Evolutionary conservation across 2,797 vertebrate species (phyloP).

Genomic region (Trichosurus vulpecula): DNA sequence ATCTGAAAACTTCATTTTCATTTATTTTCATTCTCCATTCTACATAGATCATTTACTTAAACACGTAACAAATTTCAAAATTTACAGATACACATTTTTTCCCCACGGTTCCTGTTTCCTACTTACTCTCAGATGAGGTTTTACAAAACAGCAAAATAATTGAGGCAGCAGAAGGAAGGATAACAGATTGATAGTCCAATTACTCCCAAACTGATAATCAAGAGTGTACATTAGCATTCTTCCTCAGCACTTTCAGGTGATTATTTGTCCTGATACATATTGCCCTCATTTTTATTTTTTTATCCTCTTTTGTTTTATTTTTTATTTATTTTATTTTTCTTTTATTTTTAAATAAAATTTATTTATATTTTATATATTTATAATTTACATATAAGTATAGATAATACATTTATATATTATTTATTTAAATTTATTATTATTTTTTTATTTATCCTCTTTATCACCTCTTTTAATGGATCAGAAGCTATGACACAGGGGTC

Average conservation of each 20-base stretch:
- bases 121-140: not conserved
- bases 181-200: not conserved
- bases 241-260: not conserved
- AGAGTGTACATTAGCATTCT: not conserved
- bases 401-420: too few relatives aligned
- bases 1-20: not conserved
- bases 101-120: slow-evolving; percentile 16
- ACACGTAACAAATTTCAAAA: slow-evolving; percentile 7
- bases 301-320: not conserved
- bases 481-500: not conserved
- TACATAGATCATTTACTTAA: not conserved
- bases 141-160: slow-evolving; percentile 37
- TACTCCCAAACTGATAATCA: not conserved
- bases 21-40: slow-evolving; percentile 35
- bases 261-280: not conserved
- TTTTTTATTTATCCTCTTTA: not conserved
- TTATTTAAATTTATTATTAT: too few relatives aligned
- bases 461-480: not conserved
- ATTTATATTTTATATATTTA: too few relatives aligned
- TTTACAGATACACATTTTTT: not conserved
- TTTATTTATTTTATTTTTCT: too few relatives aligned
- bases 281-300: not conserved
- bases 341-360: too few relatives aligned
- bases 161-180: slow-evolving; percentile 17
- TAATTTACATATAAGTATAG: too few relatives aligned